Evolutionary conservation across 2,797 vertebrate species (phyloP), one percentile per base, ranked within the genome.

Genomic region (Enteromius viviparus): DNA sequence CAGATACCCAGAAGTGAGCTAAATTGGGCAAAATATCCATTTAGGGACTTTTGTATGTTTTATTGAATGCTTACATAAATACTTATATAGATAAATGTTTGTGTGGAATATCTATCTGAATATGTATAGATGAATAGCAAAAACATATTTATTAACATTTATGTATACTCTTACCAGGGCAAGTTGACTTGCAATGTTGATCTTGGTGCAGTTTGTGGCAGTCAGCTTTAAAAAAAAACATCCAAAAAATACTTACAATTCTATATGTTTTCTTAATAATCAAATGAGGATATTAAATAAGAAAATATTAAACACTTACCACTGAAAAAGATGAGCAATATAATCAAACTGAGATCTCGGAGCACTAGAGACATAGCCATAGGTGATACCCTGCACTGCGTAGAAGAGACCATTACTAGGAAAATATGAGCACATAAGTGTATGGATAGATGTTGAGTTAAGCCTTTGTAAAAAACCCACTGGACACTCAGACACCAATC

Each of bases 111-210:
- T 47, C 42, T 1, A 71, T 65, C 32, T 71, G 26, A 71, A 47
- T 47, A 47, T 71, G 6, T 2, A 15, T 45, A 1, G 2, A n/a
- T 7, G 1, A 58, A 76, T 40, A 75, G 49, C 21, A 58, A 58
- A 75, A 37, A 49, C 9, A 12, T 21, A 51, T 37, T 2, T 19
- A 62, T 45, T 4, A 19, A 64, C 40, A 53, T 49, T 3, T 15
- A 40, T 42, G 11, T 42, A 14, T 32, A 40, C 17, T 78, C 83
- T 85, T 68, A 91, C 90, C 88, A 70, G 64, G 66, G 75, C 90
- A 91, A 23, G 81, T 19, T 17, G 84, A 78, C n/a, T 71, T 86
- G 84, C 90, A 90, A 14, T 76, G 40, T 45, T 81, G 78, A 55
- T 45, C 83, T 72, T 76, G 75, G 21, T 86, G 80, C n/a, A 68